Evolutionary conservation across 2,888 invertebrate genomes (phyloP), one percentile per base, ranked within the genome.

Genomic region (Pterostichus madidus): DNA sequence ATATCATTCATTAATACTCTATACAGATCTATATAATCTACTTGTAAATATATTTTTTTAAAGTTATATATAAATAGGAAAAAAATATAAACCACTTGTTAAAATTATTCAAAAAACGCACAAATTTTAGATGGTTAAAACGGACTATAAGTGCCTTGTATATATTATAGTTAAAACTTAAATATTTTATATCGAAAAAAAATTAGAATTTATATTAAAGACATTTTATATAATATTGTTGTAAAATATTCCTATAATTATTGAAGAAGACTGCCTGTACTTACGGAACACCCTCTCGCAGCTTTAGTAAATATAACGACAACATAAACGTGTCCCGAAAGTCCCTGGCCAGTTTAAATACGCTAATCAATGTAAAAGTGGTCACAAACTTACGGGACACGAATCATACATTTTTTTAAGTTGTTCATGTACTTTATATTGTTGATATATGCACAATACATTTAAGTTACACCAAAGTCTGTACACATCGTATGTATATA

Each of bases 381-480:
- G 31, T 31, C 59, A 17, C 53, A 59, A 24, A 44, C 13, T 39
- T 44, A 10, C 13, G 68, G 68, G 68, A 17, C 68, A 71, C 68
- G n/a, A 13, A 71, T 71, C 68, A 71, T 71, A 56, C 17, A 24
- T 71, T 39, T 44, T 71, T 71, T 13, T 71, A 71, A 71, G 44
- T 71, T 71, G 68, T 44, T 64, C 44, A 71, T 71, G 39, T 71
- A 71, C 44, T 71, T 71, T 71, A 71, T 71, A 71, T 71, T 71
- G 68, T 71, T 71, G 68, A 71, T 7, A 39, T 71, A 75, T 84
- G 80, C 76, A 77, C 83, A 84, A 81, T 59, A 85, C 83, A 85
- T 85, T 86, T 86, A 87, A 87, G 86, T 84, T 82, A 83, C 85
- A 89, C 89, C 89, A 89, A 89, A 89, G 89, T 87, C 87, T 89